Base-by-base conservation (phyloP, 2,113 vertebrate genomes). In the Chaetorhynchus papuensis region DNA sequence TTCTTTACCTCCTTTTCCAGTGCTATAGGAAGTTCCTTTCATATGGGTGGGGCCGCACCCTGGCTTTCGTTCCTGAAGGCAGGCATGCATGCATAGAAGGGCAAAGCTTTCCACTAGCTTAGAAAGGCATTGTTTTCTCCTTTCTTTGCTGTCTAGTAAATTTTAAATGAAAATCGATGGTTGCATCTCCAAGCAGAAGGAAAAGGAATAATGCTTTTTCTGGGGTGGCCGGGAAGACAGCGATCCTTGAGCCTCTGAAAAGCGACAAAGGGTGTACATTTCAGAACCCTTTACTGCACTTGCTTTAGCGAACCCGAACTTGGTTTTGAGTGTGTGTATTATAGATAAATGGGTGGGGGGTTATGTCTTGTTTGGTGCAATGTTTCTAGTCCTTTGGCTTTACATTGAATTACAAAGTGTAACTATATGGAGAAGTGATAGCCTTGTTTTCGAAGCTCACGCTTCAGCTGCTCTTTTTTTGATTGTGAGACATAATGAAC, bases 11-110 rank as follows among this genome's bases (percentile, higher is more conserved):
- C 33, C 41, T 89, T 71, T 80, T 49, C 60, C 63, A 59, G 18
- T 72, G 54, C 37, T 64, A 7, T 49, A 16, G 56, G 79, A 84
- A 93, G 78, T 88, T 93, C 75, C 70, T 64, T 94, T 60, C 44
- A 54, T 65, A 95, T 68, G 97, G 94, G 93, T 97, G 92, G 93
- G 97, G 94, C 96, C 7, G 7, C 91, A 74, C 47, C 49, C 78
- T 78, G 72, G 45, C 65, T 91, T 84, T 93, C 4, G 2, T 79
- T 89, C 65, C 84, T 80, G 61, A n/a, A n/a, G n/a, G n/a, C 60
- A 94, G 74, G 75, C 61, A 39, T 70, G 82, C 70, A 49, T 22
- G 39, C 16, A 2, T 63, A 47, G 44, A 35, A 6, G 69, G 69
- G 66, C 60, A 78, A 83, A 65, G 90, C 53, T 66, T 88, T 65